A percentile compares a stretch with the other conserved stretches of the same genome.
Evolutionary conservation across 1,140 invertebrate species (phyloP).

Genomic region (Diachasmimorpha longicaudata): DNA sequence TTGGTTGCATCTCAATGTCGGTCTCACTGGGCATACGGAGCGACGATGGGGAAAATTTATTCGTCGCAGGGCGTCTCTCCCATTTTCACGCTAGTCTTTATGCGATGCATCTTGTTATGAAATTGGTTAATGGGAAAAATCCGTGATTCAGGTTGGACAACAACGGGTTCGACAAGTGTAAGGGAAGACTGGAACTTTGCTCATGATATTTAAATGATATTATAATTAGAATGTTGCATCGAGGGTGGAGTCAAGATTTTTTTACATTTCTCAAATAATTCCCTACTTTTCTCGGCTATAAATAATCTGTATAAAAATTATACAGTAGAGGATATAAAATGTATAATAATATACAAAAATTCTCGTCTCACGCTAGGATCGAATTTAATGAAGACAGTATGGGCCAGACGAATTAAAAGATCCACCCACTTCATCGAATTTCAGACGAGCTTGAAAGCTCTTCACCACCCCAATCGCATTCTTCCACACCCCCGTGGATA

Average conservation of each 20-base stretch:
- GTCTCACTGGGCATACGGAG: not conserved
- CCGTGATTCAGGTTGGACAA: not conserved
- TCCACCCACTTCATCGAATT: not conserved
- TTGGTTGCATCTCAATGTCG: not conserved
- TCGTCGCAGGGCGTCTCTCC: not conserved
- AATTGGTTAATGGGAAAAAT: not conserved
- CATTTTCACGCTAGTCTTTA: not conserved
- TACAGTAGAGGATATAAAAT: no score
- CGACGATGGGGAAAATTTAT: constrained; percentile 26
- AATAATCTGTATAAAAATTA: no score
- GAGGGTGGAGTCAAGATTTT: no score
- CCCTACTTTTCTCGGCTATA: no score
- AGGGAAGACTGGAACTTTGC: not conserved
- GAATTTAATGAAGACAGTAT: not conserved
- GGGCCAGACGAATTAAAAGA: not conserved
- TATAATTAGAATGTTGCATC: no score
- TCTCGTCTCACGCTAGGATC: no score
- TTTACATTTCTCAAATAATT: no score
- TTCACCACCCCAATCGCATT: not conserved
- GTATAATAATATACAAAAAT: no score
- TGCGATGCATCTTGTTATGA: not conserved
- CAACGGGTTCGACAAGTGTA: not conserved
- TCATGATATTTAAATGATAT: not conserved
- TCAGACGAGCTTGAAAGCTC: not conserved
- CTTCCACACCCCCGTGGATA: not conserved